These are phyloP conservation scores for Xiphydria camelus DNA, from an alignment of 2,888 invertebrate species.

Conservation along the genomic window DNA sequence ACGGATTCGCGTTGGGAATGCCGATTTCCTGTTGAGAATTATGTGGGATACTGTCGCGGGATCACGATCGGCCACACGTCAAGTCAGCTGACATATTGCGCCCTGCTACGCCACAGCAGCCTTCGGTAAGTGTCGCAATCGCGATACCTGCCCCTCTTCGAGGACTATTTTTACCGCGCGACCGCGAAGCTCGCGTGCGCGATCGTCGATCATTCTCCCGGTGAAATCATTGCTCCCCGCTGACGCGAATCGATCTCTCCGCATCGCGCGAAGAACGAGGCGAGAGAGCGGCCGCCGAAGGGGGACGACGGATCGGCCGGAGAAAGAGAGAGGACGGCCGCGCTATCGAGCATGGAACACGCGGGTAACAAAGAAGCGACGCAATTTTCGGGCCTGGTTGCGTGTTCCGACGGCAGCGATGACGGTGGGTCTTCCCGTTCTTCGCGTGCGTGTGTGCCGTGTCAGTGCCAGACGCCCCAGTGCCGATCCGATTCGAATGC, in stretches of 20 bases:
- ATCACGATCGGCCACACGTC: conserved; percentile 56
- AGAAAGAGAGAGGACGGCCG: conserved; percentile 1
- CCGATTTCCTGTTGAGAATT: conserved; percentile 42
- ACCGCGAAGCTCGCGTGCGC: background rate
- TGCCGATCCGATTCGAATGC: conserved; percentile 19
- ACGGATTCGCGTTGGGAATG: background rate
- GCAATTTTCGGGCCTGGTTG: conserved; percentile 13
- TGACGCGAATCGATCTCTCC: background rate
- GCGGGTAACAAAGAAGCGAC: conserved; percentile 16
- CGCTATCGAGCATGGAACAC: background rate
- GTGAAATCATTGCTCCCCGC: too few relatives aligned
- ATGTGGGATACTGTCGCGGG: conserved; percentile 54
- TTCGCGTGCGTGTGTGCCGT: conserved; percentile 1
- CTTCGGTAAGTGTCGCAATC: conserved; percentile 52
- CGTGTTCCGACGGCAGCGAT: conserved; percentile 3
- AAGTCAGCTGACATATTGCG: conserved; percentile 59
- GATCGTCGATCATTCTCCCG: too few relatives aligned
- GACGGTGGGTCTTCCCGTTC: background rate
- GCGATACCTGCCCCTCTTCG: conserved; percentile 15
- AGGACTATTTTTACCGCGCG: conserved; percentile 37
- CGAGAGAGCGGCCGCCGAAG: background rate
- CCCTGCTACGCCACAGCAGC: conserved; percentile 57
- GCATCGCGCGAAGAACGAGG: background rate
- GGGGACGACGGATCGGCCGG: background rate
- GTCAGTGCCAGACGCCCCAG: conserved; percentile 21